A percentile compares a stretch with the other conserved stretches of the same genome.
phyloP scores from a whole-genome alignment of 2,888 invertebrate genomes.

The Chydorus sphaericus region DNA sequence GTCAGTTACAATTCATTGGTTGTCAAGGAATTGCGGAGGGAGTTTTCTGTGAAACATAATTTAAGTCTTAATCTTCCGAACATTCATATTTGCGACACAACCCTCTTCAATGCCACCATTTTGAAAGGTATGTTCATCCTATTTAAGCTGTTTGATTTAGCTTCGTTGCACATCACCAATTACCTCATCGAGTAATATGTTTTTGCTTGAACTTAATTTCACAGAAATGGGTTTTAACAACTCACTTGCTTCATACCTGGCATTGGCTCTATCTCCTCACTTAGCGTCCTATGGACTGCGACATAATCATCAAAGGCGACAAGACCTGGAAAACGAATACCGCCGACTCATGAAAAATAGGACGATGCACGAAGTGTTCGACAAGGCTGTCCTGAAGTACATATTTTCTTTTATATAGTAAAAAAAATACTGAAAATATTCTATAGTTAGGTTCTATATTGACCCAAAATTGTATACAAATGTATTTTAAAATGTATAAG shows the following conservation, averaged over 20 bases:
- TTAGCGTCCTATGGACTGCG: not conserved
- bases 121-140: slow-evolving; percentile 4
- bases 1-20: slow-evolving; percentile 7
- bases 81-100: slow-evolving; percentile 13
- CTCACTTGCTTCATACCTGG: slow-evolving; percentile 1
- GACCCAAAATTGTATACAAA: too few species aligned
- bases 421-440: too few species aligned
- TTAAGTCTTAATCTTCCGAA: slow-evolving; percentile 3
- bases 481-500: too few species aligned
- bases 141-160: too few species aligned
- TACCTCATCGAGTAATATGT: too few species aligned
- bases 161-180: too few species aligned
- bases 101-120: not conserved
- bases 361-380: not conserved
- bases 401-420: too few species aligned
- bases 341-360: not conserved
- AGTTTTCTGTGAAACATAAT: slow-evolving; percentile 1
- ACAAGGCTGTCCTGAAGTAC: not conserved
- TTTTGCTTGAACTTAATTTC: too few species aligned
- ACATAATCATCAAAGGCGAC: not conserved
- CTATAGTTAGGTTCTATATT: too few species aligned
- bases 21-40: slow-evolving; percentile 5
- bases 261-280: not conserved
- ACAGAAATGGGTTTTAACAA: slow-evolving; percentile 5
- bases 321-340: not conserved